A percentile compares a stretch with the other conserved stretches of the same genome.
Evolutionary conservation across 2,113 vertebrate genomes (phyloP).

Genomic region (Prochilodus magdalenae): DNA sequence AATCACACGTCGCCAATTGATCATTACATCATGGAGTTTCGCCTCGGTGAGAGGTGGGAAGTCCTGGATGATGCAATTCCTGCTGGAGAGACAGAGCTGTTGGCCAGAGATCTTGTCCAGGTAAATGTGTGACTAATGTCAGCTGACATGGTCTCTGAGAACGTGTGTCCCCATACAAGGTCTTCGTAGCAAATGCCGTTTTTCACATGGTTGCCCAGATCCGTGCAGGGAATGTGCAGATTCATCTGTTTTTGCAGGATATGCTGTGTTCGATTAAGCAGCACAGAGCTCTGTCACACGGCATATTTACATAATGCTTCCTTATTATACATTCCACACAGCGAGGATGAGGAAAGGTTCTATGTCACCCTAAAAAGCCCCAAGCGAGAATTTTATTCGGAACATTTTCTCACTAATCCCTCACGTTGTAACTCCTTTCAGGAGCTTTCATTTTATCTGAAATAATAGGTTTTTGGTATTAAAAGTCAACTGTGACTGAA

Average conservation of each 20-base stretch:
- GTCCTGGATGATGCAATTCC: conserved; percentile 88
- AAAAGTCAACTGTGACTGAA: not conserved
- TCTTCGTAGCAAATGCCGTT: not conserved
- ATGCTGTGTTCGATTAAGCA: not conserved
- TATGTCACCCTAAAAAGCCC: not conserved
- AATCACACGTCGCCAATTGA: conserved; percentile 97
- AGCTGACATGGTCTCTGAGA: not conserved
- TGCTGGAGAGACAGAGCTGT: conserved; percentile 87
- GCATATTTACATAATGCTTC: conserved; percentile 40
- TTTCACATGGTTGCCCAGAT: not conserved
- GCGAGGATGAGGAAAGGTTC: not conserved
- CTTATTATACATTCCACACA: not conserved
- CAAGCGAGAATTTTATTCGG: not conserved
- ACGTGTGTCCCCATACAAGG: not conserved
- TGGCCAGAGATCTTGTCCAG: conserved; percentile 95
- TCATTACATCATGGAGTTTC: conserved; percentile 97
- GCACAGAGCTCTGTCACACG: not conserved
- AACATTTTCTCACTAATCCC: not conserved
- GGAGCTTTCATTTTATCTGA: not conserved
- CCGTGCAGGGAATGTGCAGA: not conserved
- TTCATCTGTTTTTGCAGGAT: not conserved
- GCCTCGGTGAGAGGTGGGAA: conserved; percentile 93
- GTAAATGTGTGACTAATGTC: conserved; percentile 68
- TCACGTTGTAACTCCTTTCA: not conserved
- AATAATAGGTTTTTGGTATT: not conserved